These are phyloP conservation scores for Onychomys leucogaster DNA, from an alignment of 2,797 vertebrate genomes.

Conservation along the genomic window DNA sequence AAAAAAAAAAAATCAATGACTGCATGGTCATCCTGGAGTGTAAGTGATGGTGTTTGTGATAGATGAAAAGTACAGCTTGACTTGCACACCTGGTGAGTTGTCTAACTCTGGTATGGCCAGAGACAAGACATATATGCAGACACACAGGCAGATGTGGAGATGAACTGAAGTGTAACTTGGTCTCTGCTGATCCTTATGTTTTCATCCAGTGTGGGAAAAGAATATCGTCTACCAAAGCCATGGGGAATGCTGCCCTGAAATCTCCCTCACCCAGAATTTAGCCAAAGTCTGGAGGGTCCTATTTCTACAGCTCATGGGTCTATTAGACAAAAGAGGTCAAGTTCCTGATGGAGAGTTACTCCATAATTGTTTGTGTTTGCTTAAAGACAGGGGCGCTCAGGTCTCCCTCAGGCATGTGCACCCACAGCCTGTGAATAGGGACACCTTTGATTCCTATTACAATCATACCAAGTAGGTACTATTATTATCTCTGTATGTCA, in stretches of 20 bases:
- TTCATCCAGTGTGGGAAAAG: not conserved
- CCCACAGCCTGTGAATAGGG: not conserved
- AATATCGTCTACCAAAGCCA: not conserved
- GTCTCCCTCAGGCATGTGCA: not conserved
- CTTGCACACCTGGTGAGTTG: not conserved
- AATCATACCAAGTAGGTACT: not conserved
- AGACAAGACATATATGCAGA: not conserved
- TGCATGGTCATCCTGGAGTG: not conserved
- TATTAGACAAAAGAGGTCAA: not conserved
- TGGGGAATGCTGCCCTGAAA: rapidly evolving
- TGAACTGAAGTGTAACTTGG: not conserved
- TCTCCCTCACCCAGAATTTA: not conserved
- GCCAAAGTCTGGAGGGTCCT: not conserved
- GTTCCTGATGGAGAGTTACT: not conserved
- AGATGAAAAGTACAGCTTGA: not conserved
- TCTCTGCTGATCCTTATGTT: not conserved
- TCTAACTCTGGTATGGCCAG: not conserved
- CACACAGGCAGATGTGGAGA: not conserved
- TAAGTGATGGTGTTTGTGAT: not conserved
- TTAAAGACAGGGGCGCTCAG: too few relatives aligned
- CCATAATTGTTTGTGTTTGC: not conserved
- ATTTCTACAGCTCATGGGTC: not conserved
- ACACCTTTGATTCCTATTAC: not conserved
- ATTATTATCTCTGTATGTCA: not conserved
- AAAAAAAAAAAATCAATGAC: not conserved